Base-by-base conservation (phyloP, 1,140 invertebrate genomes). In the Popillia japonica region DNA sequence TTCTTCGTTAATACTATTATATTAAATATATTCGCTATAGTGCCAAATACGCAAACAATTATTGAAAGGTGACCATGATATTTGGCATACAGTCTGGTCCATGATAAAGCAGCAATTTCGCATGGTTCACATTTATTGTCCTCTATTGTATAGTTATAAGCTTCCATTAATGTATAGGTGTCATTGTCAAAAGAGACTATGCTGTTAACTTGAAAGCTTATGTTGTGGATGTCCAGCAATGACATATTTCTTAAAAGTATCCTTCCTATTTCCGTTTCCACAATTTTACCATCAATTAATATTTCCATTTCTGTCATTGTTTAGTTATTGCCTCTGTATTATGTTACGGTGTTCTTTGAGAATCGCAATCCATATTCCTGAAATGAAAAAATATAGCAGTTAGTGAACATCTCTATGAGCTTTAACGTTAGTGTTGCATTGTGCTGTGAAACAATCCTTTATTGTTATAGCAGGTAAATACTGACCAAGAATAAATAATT, bases 11-110 rank as follows among this genome's bases (percentile, higher is more conserved):
- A 86, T 0, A 98, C 95, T 3, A 94, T 91, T 55, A 98, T 94
- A 84, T 97, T 98, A 40, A 98, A 87, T 11, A 95, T 88, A 84
- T 98, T 98, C n/a, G 96, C 94, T 76, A 97, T 88, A 48, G 94
- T 94, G 22, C 97, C 96, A 81, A 98, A 95, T 23, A 95, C 86
- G 85, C 96, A 98, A 2, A 98, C 93, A 2, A 90, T 82, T 2
- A 95, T 86, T 20, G 92, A 90, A 17, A 93, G 83, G 85, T 94
- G 94, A 0, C 93, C 92, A 85, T 95, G 85, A 75, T 86, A 86
- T 6, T 82, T 48, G 0, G 74, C 74, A 9, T 75, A 75, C 6
- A 64, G 17, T 11, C 22, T 64, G 8, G 61, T 64, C 61, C 61
- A 64, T 9, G 61, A n/a, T 64, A 64, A 64, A 23, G 61, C 61